A percentile compares a stretch with the other conserved stretches of the same genome.
These are phyloP conservation scores for Gerosis bhagava DNA, from an alignment of 2,888 invertebrate genomes.

Conservation along the genomic window DNA sequence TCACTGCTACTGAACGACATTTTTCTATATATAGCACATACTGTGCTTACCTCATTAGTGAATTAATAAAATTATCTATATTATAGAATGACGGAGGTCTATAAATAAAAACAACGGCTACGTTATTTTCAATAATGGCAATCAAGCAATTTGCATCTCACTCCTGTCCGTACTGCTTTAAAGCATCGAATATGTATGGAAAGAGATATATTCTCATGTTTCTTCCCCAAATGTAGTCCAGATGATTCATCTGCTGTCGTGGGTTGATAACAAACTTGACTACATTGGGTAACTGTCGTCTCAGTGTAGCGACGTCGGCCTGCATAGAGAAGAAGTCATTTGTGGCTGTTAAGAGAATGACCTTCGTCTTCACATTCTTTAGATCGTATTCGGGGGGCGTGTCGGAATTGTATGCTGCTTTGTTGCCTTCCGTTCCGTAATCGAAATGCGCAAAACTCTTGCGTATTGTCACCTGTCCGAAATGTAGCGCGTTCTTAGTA, in stretches of 20 bases:
- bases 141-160: slow-evolving; percentile 1
- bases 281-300: background rate
- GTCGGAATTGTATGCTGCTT: background rate
- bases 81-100: slow-evolving; percentile 9
- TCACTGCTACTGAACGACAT: background rate
- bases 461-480: background rate
- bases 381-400: background rate
- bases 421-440: background rate
- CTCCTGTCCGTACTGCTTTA: too few species aligned
- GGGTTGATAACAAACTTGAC: background rate
- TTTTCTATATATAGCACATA: background rate
- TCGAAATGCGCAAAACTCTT: background rate
- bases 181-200: background rate
- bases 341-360: background rate
- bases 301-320: background rate
- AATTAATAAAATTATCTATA: slow-evolving; percentile 8
- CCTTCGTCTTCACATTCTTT: background rate
- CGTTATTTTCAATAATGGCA: background rate
- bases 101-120: slow-evolving; percentile 1
- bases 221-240: background rate
- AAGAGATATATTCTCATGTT: background rate
- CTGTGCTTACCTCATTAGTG: background rate
- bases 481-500: background rate
- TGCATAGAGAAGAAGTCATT: background rate
- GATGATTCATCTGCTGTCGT: background rate